A percentile compares a stretch with the other conserved stretches of the same genome.
Conservation (phyloP, 2,797 vertebrate genomes). For the Helicolenus hilgendorfi region DNA sequence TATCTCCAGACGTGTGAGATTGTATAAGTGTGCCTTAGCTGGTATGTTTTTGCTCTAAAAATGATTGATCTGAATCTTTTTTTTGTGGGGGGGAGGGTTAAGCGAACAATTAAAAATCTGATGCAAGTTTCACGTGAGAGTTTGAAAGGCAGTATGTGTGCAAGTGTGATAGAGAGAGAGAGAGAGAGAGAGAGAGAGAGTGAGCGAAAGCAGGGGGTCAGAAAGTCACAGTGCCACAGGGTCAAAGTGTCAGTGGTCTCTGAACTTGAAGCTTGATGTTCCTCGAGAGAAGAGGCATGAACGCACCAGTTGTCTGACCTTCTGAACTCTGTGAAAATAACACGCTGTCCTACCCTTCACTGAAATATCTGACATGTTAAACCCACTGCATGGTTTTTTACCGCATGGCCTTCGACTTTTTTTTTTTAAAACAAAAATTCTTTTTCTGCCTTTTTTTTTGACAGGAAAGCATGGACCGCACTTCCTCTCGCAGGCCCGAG, state of each 20-base stretch:
- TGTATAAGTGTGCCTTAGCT: conserved; percentile 40
- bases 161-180: neutral
- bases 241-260: conserved; percentile 42
- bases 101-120: neutral
- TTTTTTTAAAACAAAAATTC: neutral
- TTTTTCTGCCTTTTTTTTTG: conserved; percentile 55
- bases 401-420: neutral
- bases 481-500: conserved; percentile 87
- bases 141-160: neutral
- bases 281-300: conserved; percentile 56
- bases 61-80: conserved; percentile 29
- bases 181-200: neutral
- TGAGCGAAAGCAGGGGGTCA: conserved; percentile 1
- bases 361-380: conserved; percentile 25
- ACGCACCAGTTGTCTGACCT: conserved; percentile 24
- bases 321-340: conserved; percentile 48
- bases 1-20: conserved; percentile 55
- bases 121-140: neutral
- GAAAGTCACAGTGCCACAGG: conserved; percentile 20
- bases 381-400: conserved; percentile 20
- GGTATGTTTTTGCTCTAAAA: conserved; percentile 24
- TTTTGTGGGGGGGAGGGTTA: neutral
- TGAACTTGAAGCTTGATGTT: conserved; percentile 58
- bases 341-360: neutral
- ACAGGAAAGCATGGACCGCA: conserved; percentile 94